Conservation (phyloP, 2,113 vertebrate species). For the Silurus meridionalis region DNA sequence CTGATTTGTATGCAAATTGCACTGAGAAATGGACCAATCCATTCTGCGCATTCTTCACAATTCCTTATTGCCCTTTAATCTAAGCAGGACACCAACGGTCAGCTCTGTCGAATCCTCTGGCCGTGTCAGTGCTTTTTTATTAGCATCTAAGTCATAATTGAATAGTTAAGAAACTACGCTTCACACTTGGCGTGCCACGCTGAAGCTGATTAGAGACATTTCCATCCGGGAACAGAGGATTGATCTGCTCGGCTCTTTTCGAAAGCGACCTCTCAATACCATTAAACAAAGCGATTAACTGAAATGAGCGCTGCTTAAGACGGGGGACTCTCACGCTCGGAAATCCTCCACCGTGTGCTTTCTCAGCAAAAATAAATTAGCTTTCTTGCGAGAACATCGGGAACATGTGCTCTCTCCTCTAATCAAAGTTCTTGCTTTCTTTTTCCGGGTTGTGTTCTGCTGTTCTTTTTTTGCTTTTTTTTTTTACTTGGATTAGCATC, state of each 20-base stretch:
- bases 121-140: neutral
- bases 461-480: neutral
- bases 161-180: neutral
- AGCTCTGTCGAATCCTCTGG: neutral
- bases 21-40: neutral
- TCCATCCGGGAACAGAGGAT: slow-evolving; percentile 57
- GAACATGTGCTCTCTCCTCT: neutral
- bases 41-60: neutral
- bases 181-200: neutral
- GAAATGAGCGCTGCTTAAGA: slow-evolving; percentile 65
- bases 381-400: slow-evolving; percentile 11
- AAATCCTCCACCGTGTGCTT: slow-evolving; percentile 40
- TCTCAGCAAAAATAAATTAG: slow-evolving; percentile 51
- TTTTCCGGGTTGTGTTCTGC: neutral
- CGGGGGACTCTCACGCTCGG: slow-evolving; percentile 17
- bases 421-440: neutral
- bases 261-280: slow-evolving; percentile 66
- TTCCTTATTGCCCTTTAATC: neutral
- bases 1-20: neutral
- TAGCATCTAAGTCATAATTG: neutral
- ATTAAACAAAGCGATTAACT: slow-evolving; percentile 73
- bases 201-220: slow-evolving; percentile 41
- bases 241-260: slow-evolving; percentile 58
- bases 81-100: neutral
- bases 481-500: neutral